Conservation (phyloP, 37 sponge, comb jelly and placozoan genomes). For the Aphrocallistes beatrix region DNA sequence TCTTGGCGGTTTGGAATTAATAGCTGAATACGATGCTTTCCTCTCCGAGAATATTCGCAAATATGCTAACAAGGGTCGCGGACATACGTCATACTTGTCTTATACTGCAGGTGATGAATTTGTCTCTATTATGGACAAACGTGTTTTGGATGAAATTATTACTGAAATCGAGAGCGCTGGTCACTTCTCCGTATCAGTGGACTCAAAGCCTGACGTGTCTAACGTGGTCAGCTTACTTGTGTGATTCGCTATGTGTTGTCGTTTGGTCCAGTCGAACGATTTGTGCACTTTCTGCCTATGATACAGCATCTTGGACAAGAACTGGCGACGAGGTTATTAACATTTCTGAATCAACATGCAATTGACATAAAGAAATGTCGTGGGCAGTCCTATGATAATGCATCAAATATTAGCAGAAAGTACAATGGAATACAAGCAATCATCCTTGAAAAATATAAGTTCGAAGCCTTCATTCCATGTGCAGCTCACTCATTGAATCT, state of each 20-base stretch:
- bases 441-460: slow-evolving; percentile 20
- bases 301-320: background rate
- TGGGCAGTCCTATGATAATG: slow-evolving; percentile 27
- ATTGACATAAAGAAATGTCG: slow-evolving; percentile 20
- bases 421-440: slow-evolving; percentile 12
- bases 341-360: slow-evolving; percentile 1
- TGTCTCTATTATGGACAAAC: background rate
- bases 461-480: slow-evolving; percentile 17
- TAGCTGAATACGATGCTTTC: slow-evolving; percentile 17
- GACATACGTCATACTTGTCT: slow-evolving; percentile 24
- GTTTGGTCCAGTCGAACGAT: slow-evolving; percentile 20
- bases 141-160: background rate
- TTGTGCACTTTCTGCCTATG: slow-evolving; percentile 21
- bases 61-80: slow-evolving; percentile 25
- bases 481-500: slow-evolving; percentile 30
- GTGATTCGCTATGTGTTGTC: slow-evolving; percentile 2
- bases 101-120: slow-evolving; percentile 24
- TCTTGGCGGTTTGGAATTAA: slow-evolving; percentile 24
- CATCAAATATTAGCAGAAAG: slow-evolving; percentile 5
- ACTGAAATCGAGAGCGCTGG: background rate
- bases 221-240: slow-evolving; percentile 16
- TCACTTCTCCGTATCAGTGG: slow-evolving; percentile 18
- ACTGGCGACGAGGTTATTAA: slow-evolving; percentile 22
- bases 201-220: slow-evolving; percentile 22
- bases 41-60: slow-evolving; percentile 20